These are phyloP conservation scores for Polydrusus pterygomalis DNA, from an alignment of 2,888 invertebrate species.

Conservation along the genomic window DNA sequence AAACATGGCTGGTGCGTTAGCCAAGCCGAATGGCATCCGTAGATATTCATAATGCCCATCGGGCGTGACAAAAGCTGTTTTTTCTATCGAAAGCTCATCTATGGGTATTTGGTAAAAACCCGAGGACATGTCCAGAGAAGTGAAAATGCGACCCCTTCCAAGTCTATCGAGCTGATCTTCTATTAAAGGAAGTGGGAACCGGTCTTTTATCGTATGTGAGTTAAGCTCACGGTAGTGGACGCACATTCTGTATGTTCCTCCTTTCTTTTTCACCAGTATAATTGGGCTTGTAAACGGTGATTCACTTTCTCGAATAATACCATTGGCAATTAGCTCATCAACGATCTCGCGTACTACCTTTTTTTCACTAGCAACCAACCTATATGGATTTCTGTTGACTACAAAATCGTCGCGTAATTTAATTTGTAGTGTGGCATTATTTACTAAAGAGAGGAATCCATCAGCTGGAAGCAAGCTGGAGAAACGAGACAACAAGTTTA, in stretches of 20 bases:
- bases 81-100: conserved; percentile 37
- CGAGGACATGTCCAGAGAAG: conserved; percentile 41
- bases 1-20: conserved; percentile 62
- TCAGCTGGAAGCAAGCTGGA: no score
- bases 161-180: conserved; percentile 48
- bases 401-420: conserved; percentile 5
- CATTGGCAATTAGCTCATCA: conserved; percentile 53
- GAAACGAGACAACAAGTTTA: no score
- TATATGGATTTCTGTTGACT: conserved; percentile 18
- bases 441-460: no score
- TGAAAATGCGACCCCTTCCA: conserved; percentile 45
- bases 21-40: conserved; percentile 64
- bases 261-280: conserved; percentile 61
- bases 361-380: conserved; percentile 6
- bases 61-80: conserved; percentile 51
- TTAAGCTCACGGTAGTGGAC: no score
- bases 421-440: conserved; percentile 16
- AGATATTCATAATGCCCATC: conserved; percentile 64
- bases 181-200: conserved; percentile 37
- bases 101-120: conserved; percentile 53
- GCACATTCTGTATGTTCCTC: conserved; percentile 4
- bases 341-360: conserved; percentile 51
- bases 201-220: no score
- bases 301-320: conserved; percentile 53
- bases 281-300: conserved; percentile 61